Evolutionary conservation across 1,140 invertebrate species (phyloP), one percentile per base, ranked within the genome.

Genomic region (Heliconius hewitsoni): DNA sequence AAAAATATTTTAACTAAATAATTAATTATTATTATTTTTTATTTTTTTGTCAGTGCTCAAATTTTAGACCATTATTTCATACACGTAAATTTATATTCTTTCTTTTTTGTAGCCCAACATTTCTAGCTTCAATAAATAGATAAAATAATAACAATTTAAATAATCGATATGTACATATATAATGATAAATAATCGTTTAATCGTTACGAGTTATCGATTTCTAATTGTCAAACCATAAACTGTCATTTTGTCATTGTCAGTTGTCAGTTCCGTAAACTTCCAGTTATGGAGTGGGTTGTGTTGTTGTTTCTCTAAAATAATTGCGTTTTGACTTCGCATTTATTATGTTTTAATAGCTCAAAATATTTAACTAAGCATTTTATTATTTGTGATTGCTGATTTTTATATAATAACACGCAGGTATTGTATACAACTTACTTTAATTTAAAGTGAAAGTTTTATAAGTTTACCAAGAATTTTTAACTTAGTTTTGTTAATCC

Each of bases 371-470:
- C 50, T 60, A 66, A 27, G 74, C 19, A 71, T 74, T 72, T 37
- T 72, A 72, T 72, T 34, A 37, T 16, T 57, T 55, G 71, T 77
- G 74, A 57, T 74, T 81, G 72, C 77, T 81, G 75, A 72, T 76
- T 73, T 27, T 34, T 75, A 39, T 50, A 30, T 50, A 66, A 66
- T 50, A 55, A 73, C 27, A 66, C 50, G 30, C 80, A 80, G 80
- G 79, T 81, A 78, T 76, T 30, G 46, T 75, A 73, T 18, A 60
- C 52, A 70, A 73, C 34, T 9, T 34, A n/a, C 30, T 83, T 77
- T 76, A 79, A 77, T 75, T 34, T n/a, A 18, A 81, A 60, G 82
- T 83, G 82, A 83, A 83, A 83, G 82, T 80, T 46, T 71, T 55
- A 23, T 60, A 79, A 82, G 30, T 77, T 77, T 78, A 19, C 19